phyloP scores from a whole-genome alignment of 30 jellyfish, hydroid and myxozoan species.

The Morbakka virulenta region DNA sequence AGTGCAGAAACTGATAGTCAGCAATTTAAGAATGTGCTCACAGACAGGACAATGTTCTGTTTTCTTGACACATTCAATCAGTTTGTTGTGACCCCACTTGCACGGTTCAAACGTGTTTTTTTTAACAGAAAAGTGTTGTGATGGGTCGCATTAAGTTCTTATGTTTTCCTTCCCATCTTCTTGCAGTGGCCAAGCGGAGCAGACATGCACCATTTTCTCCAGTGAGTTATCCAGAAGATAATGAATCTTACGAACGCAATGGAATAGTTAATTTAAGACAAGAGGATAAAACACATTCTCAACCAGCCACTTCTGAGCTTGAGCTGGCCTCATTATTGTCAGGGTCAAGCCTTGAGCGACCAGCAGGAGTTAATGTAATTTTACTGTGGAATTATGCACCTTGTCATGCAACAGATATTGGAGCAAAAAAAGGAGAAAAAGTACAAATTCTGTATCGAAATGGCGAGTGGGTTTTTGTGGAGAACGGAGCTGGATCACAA shows the following conservation, averaged over 20 bases:
- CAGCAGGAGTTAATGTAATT: slow-evolving; percentile 53
- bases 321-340: slow-evolving; percentile 41
- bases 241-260: background rate
- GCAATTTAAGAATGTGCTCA: no score
- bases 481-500: slow-evolving; percentile 27
- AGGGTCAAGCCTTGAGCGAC: slow-evolving; percentile 43
- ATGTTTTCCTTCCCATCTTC: background rate
- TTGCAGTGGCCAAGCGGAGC: background rate
- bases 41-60: no score
- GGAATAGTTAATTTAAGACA: no score
- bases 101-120: no score
- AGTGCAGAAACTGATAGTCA: no score
- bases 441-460: slow-evolving; percentile 37
- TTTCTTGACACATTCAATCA: no score
- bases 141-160: background rate
- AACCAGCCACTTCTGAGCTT: no score
- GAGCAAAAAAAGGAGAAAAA: slow-evolving; percentile 53
- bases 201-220: background rate
- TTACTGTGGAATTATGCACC: slow-evolving; percentile 52
- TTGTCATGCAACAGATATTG: slow-evolving; percentile 53
- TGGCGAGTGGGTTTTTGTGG: slow-evolving; percentile 69
- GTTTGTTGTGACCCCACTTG: no score
- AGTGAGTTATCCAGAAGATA: background rate
- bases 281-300: no score
- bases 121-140: no score